Percentiles rank a stretch among this genome's conserved stretches.
Evolutionary conservation across 2,888 invertebrate species (phyloP).

Genomic region (Acanthosepion esculentum): DNA sequence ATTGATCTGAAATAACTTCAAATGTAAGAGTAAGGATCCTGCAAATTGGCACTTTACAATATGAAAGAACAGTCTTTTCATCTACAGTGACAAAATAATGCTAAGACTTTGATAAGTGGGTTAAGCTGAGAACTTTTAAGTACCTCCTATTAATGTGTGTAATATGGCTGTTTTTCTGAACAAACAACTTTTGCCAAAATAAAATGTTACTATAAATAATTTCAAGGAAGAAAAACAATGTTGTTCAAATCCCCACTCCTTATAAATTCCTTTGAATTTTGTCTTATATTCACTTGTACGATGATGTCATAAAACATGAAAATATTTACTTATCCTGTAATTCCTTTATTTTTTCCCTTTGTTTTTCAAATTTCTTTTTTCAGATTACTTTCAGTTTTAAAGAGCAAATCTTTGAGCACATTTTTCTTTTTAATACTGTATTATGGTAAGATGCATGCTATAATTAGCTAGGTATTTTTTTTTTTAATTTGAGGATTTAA

Average conservation of each 20-base stretch:
- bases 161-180: background rate
- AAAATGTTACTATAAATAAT: background rate
- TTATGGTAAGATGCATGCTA: no score
- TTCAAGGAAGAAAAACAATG: background rate
- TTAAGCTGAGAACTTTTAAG: no score
- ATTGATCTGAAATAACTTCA: no score
- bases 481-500: no score
- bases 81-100: no score
- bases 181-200: background rate
- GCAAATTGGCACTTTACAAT: no score
- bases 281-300: background rate
- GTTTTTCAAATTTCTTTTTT: background rate
- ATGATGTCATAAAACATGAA: slow-evolving; percentile 33
- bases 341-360: background rate
- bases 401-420: no score
- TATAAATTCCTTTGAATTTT: background rate
- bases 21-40: no score
- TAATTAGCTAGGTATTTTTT: no score
- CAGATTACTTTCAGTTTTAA: background rate
- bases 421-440: no score
- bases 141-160: background rate
- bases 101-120: no score
- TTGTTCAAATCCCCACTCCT: background rate
- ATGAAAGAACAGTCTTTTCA: no score
- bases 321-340: background rate